Conservation (phyloP, 1,140 invertebrate genomes). For the Neuroterus valhalla region DNA sequence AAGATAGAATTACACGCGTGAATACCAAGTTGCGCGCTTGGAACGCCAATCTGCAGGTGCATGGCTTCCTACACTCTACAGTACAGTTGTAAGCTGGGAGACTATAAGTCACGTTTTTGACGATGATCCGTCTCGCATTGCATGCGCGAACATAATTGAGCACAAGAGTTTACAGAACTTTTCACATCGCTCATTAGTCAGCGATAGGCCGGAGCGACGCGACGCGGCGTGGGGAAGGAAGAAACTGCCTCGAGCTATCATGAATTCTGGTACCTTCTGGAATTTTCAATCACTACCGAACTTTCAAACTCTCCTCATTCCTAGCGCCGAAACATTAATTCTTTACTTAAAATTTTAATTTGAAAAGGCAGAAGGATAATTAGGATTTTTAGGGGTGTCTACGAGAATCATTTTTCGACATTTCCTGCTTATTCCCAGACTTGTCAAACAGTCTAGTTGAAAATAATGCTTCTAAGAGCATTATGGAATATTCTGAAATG, state of each 20-base stretch:
- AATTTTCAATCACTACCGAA: constrained; percentile 25
- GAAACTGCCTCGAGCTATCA: constrained; percentile 27
- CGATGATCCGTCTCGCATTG: constrained; percentile 16
- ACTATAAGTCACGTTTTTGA: constrained; percentile 18
- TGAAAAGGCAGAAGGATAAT: neutral
- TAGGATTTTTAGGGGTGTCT: neutral
- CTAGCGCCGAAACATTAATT: constrained; percentile 4
- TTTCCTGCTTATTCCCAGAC: too few species aligned
- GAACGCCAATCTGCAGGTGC: neutral
- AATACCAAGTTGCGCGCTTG: neutral
- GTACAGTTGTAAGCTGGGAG: neutral
- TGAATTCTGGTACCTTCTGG: constrained; percentile 27
- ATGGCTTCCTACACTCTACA: neutral
- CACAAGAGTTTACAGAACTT: constrained; percentile 18
- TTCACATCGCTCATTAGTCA: constrained; percentile 29
- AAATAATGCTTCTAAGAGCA: too few species aligned
- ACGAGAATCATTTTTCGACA: too few species aligned
- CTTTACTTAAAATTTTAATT: constrained; percentile 1
- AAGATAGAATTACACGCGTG: constrained; percentile 16
- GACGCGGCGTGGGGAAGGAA: constrained; percentile 8
- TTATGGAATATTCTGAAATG: too few species aligned
- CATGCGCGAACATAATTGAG: constrained; percentile 11
- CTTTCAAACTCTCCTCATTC: constrained; percentile 1
- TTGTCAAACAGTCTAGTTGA: too few species aligned
- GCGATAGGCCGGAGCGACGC: neutral